Evolutionary conservation across 2,113 vertebrate species (phyloP).

Genomic region (Dromas ardeola): DNA sequence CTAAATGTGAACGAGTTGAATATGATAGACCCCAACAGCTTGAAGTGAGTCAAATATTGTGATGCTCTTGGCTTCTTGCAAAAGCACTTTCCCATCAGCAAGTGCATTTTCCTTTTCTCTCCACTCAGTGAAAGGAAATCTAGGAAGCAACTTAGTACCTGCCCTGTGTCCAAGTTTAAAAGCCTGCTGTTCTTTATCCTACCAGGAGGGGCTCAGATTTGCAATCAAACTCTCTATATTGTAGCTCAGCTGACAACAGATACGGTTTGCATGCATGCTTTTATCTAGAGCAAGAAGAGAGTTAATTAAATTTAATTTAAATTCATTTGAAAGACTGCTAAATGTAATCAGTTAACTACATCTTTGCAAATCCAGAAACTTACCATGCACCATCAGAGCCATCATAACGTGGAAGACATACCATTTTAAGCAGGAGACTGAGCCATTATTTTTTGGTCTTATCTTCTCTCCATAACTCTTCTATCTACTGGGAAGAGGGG

Average conservation of each 20-base stretch:
- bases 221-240: background rate
- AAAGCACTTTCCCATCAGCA: background rate
- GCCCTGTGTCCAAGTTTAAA: background rate
- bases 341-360: background rate
- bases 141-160: background rate
- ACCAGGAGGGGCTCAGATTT: background rate
- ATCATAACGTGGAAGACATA: background rate
- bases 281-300: background rate
- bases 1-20: conserved; percentile 56
- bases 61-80: background rate
- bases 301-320: background rate
- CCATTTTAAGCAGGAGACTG: background rate
- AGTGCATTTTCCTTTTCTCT: background rate
- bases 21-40: conserved; percentile 27
- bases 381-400: background rate
- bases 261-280: background rate
- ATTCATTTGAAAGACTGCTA: background rate
- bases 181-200: background rate
- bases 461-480: background rate
- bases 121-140: background rate
- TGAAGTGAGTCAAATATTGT: conserved; percentile 74
- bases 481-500: background rate
- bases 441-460: background rate
- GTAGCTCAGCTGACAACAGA: background rate
- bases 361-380: background rate